These are phyloP conservation scores for Drosophila simulans DNA, from an alignment of 1,140 invertebrate genomes.

Conservation along the genomic window DNA sequence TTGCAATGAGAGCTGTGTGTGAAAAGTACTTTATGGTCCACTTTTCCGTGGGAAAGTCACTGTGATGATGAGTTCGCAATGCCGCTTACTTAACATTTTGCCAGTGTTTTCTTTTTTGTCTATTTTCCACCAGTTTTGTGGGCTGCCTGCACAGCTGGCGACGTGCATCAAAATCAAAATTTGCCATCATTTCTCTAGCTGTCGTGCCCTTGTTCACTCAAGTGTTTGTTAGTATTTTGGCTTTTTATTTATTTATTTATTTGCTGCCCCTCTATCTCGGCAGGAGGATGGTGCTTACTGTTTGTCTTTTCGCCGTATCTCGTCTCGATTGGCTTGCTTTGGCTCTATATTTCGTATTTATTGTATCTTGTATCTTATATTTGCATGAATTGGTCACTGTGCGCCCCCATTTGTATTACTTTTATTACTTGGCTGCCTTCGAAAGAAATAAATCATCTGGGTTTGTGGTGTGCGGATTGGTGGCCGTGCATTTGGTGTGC, in stretches of 20 bases:
- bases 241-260: slow-evolving; percentile 23
- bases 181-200: slow-evolving; percentile 73
- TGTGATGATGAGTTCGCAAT: not conserved
- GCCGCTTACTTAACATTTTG: slow-evolving; percentile 6
- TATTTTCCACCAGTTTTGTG: slow-evolving; percentile 18
- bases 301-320: slow-evolving; percentile 27
- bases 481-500: slow-evolving; percentile 39
- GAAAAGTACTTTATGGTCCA: not conserved
- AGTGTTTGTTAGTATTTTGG: slow-evolving; percentile 30
- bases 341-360: not conserved
- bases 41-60: not conserved
- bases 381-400: slow-evolving; percentile 43
- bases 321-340: slow-evolving; percentile 2
- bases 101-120: slow-evolving; percentile 2
- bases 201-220: slow-evolving; percentile 60
- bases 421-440: slow-evolving; percentile 62
- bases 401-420: slow-evolving; percentile 50
- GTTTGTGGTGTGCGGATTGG: slow-evolving; percentile 28
- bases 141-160: slow-evolving; percentile 56
- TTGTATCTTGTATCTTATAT: slow-evolving; percentile 19
- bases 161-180: slow-evolving; percentile 78
- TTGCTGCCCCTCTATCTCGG: not conserved
- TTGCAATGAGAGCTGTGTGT: not conserved
- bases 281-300: slow-evolving; percentile 32
- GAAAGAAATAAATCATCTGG: slow-evolving; percentile 68